These are phyloP conservation scores for Drosophila lutescens DNA, from an alignment of 2,888 invertebrate species.

Conservation along the genomic window DNA sequence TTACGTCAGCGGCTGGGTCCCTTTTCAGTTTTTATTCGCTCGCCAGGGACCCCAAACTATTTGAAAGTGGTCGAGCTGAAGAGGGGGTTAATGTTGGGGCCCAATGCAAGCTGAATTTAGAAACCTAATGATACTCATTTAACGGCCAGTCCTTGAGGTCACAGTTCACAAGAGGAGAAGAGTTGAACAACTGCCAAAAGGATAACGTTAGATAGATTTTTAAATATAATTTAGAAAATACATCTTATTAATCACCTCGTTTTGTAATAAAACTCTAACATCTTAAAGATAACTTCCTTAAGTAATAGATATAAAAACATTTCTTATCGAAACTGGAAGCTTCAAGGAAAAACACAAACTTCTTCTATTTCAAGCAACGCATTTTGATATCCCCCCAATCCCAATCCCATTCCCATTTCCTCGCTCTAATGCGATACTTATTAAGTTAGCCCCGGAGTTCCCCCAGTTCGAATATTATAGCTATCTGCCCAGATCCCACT, in stretches of 20 bases:
- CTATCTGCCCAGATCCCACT: conserved; percentile 37
- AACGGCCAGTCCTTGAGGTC: not conserved
- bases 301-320: not conserved
- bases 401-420: not conserved
- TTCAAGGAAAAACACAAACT: not conserved
- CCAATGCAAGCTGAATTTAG: conserved; percentile 10
- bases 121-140: conserved; percentile 26
- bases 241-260: no score
- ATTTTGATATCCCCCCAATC: not conserved
- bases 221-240: no score
- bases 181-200: no score
- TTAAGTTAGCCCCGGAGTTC: conserved; percentile 59
- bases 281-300: not conserved
- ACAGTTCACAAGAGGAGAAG: no score
- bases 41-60: conserved; percentile 43
- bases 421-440: conserved; percentile 66
- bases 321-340: not conserved
- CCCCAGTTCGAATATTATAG: conserved; percentile 25
- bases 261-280: no score
- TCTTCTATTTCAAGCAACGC: conserved; percentile 4
- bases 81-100: not conserved
- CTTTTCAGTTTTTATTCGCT: conserved; percentile 40
- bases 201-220: no score
- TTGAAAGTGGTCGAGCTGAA: conserved; percentile 17
- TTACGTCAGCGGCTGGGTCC: conserved; percentile 49